phyloP scores from a whole-genome alignment of 2,888 invertebrate species.

The Trypoxylon attenuatum region DNA sequence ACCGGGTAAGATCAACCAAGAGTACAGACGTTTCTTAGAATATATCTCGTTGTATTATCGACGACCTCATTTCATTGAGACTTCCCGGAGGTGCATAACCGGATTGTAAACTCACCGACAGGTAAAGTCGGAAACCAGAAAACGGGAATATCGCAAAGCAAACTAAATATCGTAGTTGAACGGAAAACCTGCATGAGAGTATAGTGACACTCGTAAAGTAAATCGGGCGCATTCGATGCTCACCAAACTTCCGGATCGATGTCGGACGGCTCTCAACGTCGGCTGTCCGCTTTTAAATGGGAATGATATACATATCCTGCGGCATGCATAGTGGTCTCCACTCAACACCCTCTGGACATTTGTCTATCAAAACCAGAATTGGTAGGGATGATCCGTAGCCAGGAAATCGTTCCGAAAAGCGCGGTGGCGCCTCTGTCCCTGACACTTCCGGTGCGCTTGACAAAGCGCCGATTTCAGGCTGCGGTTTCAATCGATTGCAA shows the following conservation, averaged over 20 bases:
- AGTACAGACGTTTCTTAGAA: too few relatives aligned
- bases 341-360: neutral
- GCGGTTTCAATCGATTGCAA: too few relatives aligned
- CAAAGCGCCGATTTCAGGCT: too few relatives aligned
- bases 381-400: neutral
- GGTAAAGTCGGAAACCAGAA: constrained; percentile 38
- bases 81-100: neutral
- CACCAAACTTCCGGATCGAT: constrained; percentile 7
- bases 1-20: too few relatives aligned
- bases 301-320: neutral
- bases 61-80: too few relatives aligned
- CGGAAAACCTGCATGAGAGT: constrained; percentile 24
- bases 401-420: neutral
- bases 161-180: constrained; percentile 61
- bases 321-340: neutral
- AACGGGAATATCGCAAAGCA: constrained; percentile 48
- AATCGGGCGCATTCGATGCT: neutral
- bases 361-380: neutral
- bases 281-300: constrained; percentile 7
- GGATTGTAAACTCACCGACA: neutral
- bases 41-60: too few relatives aligned
- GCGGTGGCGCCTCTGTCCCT: neutral
- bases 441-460: neutral
- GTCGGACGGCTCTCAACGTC: constrained; percentile 12
- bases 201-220: constrained; percentile 26